Evolutionary conservation across 2,888 invertebrate species (phyloP).

Genomic region (Gastrophysa polygoni): DNA sequence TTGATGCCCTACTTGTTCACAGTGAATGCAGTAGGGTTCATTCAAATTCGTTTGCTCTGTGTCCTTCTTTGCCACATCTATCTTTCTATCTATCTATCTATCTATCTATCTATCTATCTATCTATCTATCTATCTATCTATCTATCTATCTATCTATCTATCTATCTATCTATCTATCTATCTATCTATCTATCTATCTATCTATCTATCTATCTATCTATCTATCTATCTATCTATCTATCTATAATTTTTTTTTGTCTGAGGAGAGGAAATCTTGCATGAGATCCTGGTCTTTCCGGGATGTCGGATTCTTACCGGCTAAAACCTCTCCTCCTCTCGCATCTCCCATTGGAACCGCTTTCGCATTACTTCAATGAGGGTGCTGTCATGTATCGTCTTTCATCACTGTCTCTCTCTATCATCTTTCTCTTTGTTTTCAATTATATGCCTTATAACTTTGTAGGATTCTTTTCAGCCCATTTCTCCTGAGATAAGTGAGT

Average conservation of each 20-base stretch:
- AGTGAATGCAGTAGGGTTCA: too few relatives aligned
- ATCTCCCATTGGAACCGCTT: conserved; percentile 1
- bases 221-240: background rate
- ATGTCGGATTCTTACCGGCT: background rate
- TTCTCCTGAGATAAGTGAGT: background rate
- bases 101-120: too few relatives aligned
- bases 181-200: background rate
- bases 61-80: too few relatives aligned
- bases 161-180: background rate
- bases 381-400: background rate
- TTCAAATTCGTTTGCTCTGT: too few relatives aligned
- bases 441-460: background rate
- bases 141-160: too few relatives aligned
- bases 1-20: too few relatives aligned
- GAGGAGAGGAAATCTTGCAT: background rate
- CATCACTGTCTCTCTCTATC: background rate
- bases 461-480: background rate
- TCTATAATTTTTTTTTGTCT: background rate
- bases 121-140: too few relatives aligned
- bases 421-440: conserved; percentile 10
- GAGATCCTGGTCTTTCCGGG: too few relatives aligned
- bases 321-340: background rate
- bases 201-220: background rate
- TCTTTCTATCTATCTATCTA: conserved; percentile 65
- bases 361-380: conserved; percentile 1